A percentile compares a stretch with the other conserved stretches of the same genome.
phyloP scores from a whole-genome alignment of 2,113 vertebrate species.

The Camelus dromedarius region DNA sequence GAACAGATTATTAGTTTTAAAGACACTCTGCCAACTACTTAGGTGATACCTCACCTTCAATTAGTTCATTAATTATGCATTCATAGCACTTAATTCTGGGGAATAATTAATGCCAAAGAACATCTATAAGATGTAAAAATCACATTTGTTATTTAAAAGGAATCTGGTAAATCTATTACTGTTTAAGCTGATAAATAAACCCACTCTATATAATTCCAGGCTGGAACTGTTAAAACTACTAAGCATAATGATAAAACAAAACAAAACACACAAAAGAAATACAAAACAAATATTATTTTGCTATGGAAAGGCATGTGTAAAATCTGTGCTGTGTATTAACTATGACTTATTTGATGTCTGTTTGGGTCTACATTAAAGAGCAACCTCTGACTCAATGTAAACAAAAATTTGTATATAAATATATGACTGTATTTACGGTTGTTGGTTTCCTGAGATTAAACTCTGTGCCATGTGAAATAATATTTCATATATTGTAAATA shows the following conservation, averaged over 20 bases:
- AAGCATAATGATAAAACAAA: background rate
- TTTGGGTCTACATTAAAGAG: background rate
- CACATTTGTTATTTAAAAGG: background rate
- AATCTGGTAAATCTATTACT: background rate
- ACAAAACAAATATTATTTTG: background rate
- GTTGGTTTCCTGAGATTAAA: background rate
- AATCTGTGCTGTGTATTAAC: background rate
- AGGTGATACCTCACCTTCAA: background rate
- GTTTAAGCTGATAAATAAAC: slow-evolving; percentile 35
- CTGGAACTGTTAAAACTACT: background rate
- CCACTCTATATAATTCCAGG: background rate
- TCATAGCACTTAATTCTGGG: slow-evolving; percentile 20
- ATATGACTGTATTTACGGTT: background rate
- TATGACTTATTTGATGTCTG: background rate
- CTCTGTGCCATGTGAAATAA: background rate
- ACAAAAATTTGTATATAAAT: background rate
- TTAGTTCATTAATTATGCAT: slow-evolving; percentile 14
- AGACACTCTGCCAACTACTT: background rate
- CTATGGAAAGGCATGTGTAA: background rate
- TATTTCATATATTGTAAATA: background rate
- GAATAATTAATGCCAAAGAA: background rate
- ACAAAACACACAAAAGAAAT: background rate
- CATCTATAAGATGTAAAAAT: background rate
- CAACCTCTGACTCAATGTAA: background rate
- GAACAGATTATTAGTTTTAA: slow-evolving; percentile 29